Evolutionary conservation across 2,797 vertebrate species (phyloP).

Genomic region (Arrhamphus sclerolepis): DNA sequence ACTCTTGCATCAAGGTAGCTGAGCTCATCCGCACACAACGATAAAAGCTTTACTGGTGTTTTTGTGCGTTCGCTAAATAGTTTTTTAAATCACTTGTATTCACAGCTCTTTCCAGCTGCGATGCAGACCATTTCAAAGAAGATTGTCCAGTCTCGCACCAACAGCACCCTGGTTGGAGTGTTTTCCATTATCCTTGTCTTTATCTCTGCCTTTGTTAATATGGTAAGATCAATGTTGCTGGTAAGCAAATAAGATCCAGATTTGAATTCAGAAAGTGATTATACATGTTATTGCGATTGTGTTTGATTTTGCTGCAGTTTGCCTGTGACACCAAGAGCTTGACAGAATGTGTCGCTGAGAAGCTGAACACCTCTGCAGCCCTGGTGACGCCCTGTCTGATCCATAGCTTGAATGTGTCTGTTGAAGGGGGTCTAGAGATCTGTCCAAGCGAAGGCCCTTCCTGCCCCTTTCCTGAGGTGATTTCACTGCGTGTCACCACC

Average conservation of each 20-base stretch:
- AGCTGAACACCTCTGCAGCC: constrained; percentile 84
- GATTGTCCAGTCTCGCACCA: constrained; percentile 91
- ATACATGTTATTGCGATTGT: background rate
- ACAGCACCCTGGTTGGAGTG: constrained; percentile 90
- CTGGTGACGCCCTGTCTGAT: constrained; percentile 90
- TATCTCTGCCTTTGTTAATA: constrained; percentile 89
- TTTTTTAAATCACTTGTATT: background rate
- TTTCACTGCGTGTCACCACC: constrained; percentile 4
- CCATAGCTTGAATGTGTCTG: constrained; percentile 85
- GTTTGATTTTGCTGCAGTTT: constrained; percentile 77
- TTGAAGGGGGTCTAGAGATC: constrained; percentile 80
- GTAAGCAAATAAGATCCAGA: background rate
- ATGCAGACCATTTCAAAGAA: constrained; percentile 89
- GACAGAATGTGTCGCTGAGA: constrained; percentile 83
- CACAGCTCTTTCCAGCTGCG: constrained; percentile 85
- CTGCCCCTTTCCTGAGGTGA: constrained; percentile 93
- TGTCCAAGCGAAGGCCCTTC: constrained; percentile 83
- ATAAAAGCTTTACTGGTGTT: background rate
- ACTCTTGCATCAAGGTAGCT: constrained; percentile 89
- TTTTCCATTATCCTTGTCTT: constrained; percentile 92
- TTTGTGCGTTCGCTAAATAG: background rate
- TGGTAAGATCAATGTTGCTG: constrained; percentile 77
- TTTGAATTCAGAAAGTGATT: background rate
- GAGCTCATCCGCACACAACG: background rate
- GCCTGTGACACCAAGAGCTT: constrained; percentile 88